Conservation (phyloP, 2,888 invertebrate genomes). For the Pollenia labialis region DNA sequence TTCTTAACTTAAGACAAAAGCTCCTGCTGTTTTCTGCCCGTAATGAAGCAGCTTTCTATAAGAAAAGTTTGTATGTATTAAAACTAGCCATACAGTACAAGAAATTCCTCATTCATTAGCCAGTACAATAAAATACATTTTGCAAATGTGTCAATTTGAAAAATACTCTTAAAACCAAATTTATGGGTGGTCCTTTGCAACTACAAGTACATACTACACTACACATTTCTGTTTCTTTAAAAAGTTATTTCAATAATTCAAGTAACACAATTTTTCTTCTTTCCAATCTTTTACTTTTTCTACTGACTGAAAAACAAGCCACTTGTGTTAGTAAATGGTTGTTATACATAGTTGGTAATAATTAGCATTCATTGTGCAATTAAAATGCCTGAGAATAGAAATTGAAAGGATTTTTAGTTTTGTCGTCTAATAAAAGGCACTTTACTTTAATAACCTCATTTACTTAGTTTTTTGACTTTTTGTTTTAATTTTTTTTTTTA, state of each 20-base stretch:
- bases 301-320: conserved; percentile 23
- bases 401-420: not conserved
- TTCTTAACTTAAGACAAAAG: conserved; percentile 10
- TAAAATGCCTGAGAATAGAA: not conserved
- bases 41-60: not conserved
- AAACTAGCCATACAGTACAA: not conserved
- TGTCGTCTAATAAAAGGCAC: not conserved
- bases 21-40: not conserved
- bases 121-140: conserved; percentile 2
- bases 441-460: no score
- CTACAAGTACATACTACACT: not conserved
- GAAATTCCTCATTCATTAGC: conserved; percentile 7
- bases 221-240: conserved; percentile 27
- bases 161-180: not conserved
- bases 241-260: conserved; percentile 34
- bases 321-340: conserved; percentile 50
- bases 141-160: conserved; percentile 38
- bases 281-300: not conserved
- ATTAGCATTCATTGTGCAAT: conserved; percentile 54
- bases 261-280: conserved; percentile 37
- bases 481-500: no score
- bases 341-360: conserved; percentile 21
- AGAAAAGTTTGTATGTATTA: not conserved
- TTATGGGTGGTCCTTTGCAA: conserved; percentile 25
- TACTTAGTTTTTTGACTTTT: no score